phyloP scores from a whole-genome alignment of 2,797 vertebrate species.

The Leuciscus waleckii region DNA sequence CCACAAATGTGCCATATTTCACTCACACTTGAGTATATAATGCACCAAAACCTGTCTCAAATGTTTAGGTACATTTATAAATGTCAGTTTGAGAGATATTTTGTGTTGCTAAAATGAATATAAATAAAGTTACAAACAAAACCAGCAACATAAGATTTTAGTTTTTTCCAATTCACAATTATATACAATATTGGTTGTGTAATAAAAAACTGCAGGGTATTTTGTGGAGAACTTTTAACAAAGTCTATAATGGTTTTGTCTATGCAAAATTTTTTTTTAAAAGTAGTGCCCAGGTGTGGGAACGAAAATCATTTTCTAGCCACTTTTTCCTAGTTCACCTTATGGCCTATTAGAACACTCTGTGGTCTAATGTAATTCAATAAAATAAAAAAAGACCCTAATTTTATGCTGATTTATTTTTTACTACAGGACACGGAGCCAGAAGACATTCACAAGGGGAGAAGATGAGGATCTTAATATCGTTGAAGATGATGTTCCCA shows the following conservation, averaged over 20 bases:
- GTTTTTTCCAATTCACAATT: conserved; percentile 4
- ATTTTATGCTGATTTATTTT: conserved; percentile 12
- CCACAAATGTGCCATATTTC: background rate
- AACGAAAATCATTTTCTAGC: conserved; percentile 29
- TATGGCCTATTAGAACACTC: conserved; percentile 21
- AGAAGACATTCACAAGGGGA: no score
- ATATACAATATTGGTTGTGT: no score
- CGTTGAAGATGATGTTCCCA: no score
- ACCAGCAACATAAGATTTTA: no score
- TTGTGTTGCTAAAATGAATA: background rate
- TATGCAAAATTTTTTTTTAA: conserved; percentile 15
- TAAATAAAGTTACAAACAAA: background rate
- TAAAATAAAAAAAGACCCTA: background rate
- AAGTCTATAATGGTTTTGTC: conserved; percentile 16
- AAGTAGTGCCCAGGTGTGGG: conserved; percentile 23
- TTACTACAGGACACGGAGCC: background rate
- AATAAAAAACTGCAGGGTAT: conserved; percentile 34
- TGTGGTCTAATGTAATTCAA: background rate
- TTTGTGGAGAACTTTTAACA: conserved; percentile 43
- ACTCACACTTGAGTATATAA: background rate
- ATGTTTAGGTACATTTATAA: background rate
- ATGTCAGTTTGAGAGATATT: background rate
- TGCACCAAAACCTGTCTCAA: background rate
- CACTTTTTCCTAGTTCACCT: conserved; percentile 24
- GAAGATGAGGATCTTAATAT: no score